These are phyloP conservation scores for Adelognathus sp. DNA, from an alignment of 2,888 invertebrate genomes.

Conservation along the genomic window DNA sequence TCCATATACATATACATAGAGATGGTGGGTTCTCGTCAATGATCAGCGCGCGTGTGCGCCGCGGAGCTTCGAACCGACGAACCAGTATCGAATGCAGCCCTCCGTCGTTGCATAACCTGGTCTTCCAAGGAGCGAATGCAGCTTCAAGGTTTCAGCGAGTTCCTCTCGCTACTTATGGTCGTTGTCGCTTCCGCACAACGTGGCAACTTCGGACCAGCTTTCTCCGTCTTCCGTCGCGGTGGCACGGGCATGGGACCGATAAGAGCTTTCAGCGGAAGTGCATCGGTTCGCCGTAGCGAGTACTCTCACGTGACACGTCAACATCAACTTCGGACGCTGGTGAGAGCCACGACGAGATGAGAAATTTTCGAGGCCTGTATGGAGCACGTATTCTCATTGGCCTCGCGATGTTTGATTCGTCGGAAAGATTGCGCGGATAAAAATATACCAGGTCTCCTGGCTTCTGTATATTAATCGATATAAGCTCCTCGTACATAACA, in stretches of 20 bases:
- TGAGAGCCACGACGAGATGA: not conserved
- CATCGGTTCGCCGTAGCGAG: constrained; percentile 10
- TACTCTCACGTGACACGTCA: constrained; percentile 16
- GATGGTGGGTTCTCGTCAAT: constrained; percentile 51
- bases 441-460: no score
- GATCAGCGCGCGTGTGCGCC: constrained; percentile 40
- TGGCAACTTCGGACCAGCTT: constrained; percentile 29
- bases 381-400: not conserved
- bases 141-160: constrained; percentile 46
- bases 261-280: constrained; percentile 36
- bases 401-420: not conserved
- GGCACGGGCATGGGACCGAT: constrained; percentile 45
- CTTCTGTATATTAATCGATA: not conserved
- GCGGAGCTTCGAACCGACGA: constrained; percentile 29
- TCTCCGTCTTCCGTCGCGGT: constrained; percentile 33
- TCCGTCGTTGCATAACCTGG: constrained; percentile 30
- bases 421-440: not conserved
- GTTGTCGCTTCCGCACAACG: constrained; percentile 8
- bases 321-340: not conserved
- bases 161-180: constrained; percentile 29
- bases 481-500: not conserved
- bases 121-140: constrained; percentile 38
- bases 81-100: constrained; percentile 43
- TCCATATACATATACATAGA: constrained; percentile 23
- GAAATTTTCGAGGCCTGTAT: not conserved